Conservation (phyloP, 1,140 invertebrate genomes). For the Drosophila nigrodunni region DNA sequence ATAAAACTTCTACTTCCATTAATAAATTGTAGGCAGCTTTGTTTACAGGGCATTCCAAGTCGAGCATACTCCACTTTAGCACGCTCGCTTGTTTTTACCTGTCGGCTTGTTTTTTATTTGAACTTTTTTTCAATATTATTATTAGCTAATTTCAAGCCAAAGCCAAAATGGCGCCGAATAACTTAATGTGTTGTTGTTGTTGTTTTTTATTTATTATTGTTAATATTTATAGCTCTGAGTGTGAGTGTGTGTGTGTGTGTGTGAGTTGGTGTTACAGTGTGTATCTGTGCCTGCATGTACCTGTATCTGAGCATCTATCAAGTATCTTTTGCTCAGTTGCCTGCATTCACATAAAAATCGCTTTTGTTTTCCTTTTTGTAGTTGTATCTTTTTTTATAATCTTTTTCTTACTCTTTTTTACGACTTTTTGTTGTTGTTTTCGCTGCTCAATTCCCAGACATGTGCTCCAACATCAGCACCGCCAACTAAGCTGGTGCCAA, state of each 20-base stretch:
- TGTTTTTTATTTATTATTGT: slow-evolving; percentile 23
- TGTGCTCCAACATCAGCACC: slow-evolving; percentile 10
- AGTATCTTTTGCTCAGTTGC: slow-evolving; percentile 36
- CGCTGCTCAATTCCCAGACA: slow-evolving; percentile 67
- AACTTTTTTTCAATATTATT: slow-evolving; percentile 43
- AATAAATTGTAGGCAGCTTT: no score
- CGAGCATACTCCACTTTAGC: not conserved
- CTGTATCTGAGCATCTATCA: slow-evolving; percentile 54
- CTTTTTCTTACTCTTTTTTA: slow-evolving; percentile 26
- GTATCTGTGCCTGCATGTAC: slow-evolving; percentile 1
- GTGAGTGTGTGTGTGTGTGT: slow-evolving; percentile 47
- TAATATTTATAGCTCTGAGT: slow-evolving; percentile 58
- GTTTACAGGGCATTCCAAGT: not conserved
- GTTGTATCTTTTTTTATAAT: slow-evolving; percentile 22
- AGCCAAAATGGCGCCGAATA: slow-evolving; percentile 69
- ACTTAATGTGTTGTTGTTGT: slow-evolving; percentile 19
- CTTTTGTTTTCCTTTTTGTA: slow-evolving; percentile 62
- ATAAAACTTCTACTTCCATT: no score
- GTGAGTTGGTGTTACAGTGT: not conserved
- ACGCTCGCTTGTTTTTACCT: slow-evolving; percentile 21
- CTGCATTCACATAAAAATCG: slow-evolving; percentile 57
- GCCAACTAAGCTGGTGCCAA: slow-evolving; percentile 54
- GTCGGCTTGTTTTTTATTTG: slow-evolving; percentile 21
- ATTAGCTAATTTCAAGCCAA: slow-evolving; percentile 75
- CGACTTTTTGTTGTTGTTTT: slow-evolving; percentile 14